Evolutionary conservation across 1,140 invertebrate species (phyloP).

Genomic region (Elymnias hypermnestra): DNA sequence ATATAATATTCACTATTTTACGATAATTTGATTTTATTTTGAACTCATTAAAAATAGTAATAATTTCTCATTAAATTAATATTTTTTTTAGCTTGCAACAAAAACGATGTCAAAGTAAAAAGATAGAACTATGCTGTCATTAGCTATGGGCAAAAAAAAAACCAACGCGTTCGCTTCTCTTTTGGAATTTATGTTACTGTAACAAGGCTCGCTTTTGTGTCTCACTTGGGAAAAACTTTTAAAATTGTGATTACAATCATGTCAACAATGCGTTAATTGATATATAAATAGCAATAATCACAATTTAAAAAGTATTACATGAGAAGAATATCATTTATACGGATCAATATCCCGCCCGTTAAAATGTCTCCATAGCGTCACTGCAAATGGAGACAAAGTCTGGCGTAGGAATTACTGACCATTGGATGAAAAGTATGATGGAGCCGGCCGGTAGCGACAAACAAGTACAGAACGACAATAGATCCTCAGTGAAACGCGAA

Average conservation of each 20-base stretch:
- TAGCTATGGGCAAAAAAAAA: constrained; percentile 61
- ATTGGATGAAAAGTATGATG: constrained; percentile 73
- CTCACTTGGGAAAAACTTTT: constrained; percentile 46
- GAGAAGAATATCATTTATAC: constrained; percentile 25
- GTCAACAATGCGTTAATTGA: constrained; percentile 64
- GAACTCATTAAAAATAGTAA: background rate
- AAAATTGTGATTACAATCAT: constrained; percentile 52
- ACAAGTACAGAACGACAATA: constrained; percentile 51
- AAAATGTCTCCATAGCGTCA: constrained; percentile 53
- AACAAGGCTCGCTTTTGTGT: constrained; percentile 74
- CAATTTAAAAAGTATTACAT: constrained; percentile 36
- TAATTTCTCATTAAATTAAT: no score
- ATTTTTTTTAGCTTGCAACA: constrained; percentile 38
- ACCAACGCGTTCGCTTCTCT: constrained; percentile 72
- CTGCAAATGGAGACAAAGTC: constrained; percentile 65
- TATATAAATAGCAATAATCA: constrained; percentile 27
- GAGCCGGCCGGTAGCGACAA: constrained; percentile 61
- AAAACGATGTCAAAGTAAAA: constrained; percentile 46
- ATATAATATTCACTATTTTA: no score
- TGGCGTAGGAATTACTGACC: constrained; percentile 56
- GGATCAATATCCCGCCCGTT: constrained; percentile 59
- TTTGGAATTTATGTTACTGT: constrained; percentile 74
- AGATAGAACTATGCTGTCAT: constrained; percentile 58
- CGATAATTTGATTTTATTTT: no score
- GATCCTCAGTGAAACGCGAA: constrained; percentile 58